A percentile compares a stretch with the other conserved stretches of the same genome.
phyloP scores from a whole-genome alignment of 2,797 vertebrate species.

The Anguilla pacifica region DNA sequence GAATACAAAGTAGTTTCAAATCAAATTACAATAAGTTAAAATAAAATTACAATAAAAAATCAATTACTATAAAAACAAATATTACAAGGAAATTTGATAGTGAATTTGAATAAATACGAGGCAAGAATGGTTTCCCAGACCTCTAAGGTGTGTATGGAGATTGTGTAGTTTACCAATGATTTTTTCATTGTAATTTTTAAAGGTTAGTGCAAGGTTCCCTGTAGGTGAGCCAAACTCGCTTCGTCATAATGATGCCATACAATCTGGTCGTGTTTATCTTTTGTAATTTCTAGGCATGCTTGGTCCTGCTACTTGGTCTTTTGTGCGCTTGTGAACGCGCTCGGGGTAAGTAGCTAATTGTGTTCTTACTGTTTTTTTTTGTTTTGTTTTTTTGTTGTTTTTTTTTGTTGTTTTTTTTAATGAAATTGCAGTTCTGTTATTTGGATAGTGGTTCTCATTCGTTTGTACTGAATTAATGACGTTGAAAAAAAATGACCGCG shows the following conservation, averaged over 20 bases:
- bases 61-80: not conserved
- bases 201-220: not conserved
- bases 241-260: not conserved
- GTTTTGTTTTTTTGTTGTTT: not conserved
- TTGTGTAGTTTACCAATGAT: not conserved
- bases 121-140: not conserved
- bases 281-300: slow-evolving; percentile 43
- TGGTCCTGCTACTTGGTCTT: slow-evolving; percentile 47
- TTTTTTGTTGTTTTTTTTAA: not conserved
- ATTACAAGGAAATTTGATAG: not conserved
- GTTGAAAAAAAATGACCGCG: not conserved
- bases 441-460: not conserved
- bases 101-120: not conserved
- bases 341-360: slow-evolving; percentile 50
- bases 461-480: not conserved
- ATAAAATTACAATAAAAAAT: not conserved
- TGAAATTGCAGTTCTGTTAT: not conserved
- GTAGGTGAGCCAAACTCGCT: not conserved
- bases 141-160: slow-evolving; percentile 20
- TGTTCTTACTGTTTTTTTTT: not conserved
- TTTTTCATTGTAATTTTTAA: not conserved
- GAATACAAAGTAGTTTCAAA: not conserved
- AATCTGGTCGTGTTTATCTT: not conserved
- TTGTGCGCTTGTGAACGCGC: slow-evolving; percentile 29
- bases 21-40: slow-evolving; percentile 3